These are phyloP conservation scores for Manis javanica DNA, from an alignment of 2,797 vertebrate species.

Conservation along the genomic window DNA sequence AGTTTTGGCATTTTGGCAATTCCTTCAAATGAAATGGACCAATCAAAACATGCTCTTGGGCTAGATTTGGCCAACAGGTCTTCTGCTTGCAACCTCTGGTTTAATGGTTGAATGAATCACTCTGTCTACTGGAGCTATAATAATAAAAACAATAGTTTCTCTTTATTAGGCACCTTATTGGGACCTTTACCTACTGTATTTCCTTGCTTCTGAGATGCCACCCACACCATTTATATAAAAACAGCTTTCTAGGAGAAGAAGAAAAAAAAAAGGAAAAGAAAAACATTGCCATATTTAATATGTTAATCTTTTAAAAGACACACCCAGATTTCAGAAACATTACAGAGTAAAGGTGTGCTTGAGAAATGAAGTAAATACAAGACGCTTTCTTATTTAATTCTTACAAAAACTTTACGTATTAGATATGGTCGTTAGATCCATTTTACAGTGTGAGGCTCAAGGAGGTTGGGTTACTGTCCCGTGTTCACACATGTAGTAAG, in stretches of 20 bases:
- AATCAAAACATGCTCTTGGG: neutral
- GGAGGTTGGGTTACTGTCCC: neutral
- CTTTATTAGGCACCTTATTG: neutral
- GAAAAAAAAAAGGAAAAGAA: neutral
- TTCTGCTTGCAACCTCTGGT: neutral
- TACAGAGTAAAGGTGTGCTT: neutral
- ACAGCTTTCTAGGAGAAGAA: constrained; percentile 2
- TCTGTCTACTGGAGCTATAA: fast-evolving
- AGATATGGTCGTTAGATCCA: neutral
- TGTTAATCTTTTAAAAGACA: neutral
- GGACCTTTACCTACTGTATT: neutral
- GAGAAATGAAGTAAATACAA: neutral
- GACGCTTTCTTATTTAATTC: neutral
- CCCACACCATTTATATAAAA: neutral
- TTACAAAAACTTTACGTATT: neutral
- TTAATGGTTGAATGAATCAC: neutral
- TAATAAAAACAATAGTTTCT: neutral
- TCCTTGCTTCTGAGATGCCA: neutral
- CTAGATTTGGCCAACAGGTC: neutral
- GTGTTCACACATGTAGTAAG: neutral
- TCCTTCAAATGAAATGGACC: neutral
- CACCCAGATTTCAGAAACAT: neutral
- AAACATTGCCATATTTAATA: neutral
- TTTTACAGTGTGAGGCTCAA: neutral
- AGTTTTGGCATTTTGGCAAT: neutral